Conservation (phyloP, 2,113 vertebrate genomes). For the Beaufortia kweichowensis region DNA sequence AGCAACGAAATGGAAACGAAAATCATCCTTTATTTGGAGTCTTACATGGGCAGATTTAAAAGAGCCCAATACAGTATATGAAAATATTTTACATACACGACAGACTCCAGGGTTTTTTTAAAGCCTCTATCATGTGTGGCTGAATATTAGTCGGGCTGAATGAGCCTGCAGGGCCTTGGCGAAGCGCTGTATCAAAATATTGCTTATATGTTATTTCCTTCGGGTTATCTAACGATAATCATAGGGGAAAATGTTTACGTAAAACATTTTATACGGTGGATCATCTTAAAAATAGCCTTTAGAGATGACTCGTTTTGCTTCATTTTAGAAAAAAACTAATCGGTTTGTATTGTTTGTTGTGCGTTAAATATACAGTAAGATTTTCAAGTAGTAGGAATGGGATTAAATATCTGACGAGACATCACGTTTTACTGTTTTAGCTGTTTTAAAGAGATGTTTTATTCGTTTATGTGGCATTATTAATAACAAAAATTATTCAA, state of each 20-base stretch:
- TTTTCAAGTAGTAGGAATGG: background rate
- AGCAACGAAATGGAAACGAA: constrained; percentile 67
- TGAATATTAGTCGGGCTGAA: constrained; percentile 2
- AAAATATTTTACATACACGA: constrained; percentile 18
- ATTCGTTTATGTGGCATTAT: background rate
- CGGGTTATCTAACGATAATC: background rate
- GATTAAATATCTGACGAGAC: too few relatives aligned
- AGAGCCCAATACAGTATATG: constrained; percentile 6
- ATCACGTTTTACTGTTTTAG: background rate
- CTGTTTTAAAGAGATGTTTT: background rate
- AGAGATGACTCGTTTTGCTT: background rate
- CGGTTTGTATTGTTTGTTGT: background rate
- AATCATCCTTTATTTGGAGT: constrained; percentile 54
- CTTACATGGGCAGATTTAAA: constrained; percentile 33
- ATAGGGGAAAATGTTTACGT: background rate
- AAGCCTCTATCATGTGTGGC: background rate
- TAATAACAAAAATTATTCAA: too few relatives aligned
- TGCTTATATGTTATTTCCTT: background rate
- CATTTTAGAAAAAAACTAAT: background rate
- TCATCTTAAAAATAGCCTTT: background rate
- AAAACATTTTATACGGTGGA: background rate
- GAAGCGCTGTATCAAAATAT: background rate
- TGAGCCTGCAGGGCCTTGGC: background rate
- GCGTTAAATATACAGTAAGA: background rate
- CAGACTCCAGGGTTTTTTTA: constrained; percentile 14